Percentiles rank a stretch among this genome's conserved stretches.
Conservation (phyloP, 2,113 vertebrate species). For the Leptobrachium ailaonicum region DNA sequence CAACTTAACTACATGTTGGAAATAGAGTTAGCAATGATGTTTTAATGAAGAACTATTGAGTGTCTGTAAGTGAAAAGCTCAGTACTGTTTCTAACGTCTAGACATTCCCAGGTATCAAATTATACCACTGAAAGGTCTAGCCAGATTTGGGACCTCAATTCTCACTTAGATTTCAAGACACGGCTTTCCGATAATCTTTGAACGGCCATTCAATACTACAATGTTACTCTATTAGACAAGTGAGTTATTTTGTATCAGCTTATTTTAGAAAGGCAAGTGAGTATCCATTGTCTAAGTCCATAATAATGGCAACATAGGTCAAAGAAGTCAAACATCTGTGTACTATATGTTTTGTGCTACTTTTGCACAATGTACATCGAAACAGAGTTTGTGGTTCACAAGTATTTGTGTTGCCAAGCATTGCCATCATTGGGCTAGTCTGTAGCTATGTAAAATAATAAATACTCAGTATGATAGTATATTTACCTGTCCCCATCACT, state of each 20-base stretch:
- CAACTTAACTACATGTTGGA: conserved; percentile 11
- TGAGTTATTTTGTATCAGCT: neutral
- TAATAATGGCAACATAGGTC: too few relatives aligned
- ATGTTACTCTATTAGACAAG: neutral
- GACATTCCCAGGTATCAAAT: conserved; percentile 29
- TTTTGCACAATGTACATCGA: too few relatives aligned
- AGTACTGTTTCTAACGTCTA: conserved; percentile 26
- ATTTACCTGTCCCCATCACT: too few relatives aligned
- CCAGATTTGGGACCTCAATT: conserved; percentile 3
- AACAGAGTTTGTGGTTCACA: too few relatives aligned
- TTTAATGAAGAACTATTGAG: conserved; percentile 46
- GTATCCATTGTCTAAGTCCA: too few relatives aligned
- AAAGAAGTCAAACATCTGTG: too few relatives aligned
- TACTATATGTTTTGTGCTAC: too few relatives aligned
- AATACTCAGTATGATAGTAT: too few relatives aligned
- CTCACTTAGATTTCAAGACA: neutral
- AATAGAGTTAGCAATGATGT: conserved; percentile 48
- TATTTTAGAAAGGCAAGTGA: neutral
- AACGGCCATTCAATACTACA: neutral
- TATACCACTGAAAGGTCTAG: conserved; percentile 6
- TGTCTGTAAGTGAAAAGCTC: conserved; percentile 12
- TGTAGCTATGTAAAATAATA: too few relatives aligned
- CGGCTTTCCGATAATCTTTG: conserved; percentile 12
- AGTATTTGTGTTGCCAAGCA: too few relatives aligned
- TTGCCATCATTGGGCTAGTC: too few relatives aligned